phyloP scores from a whole-genome alignment of 2,888 invertebrate species.

The Sthenelais limicola region DNA sequence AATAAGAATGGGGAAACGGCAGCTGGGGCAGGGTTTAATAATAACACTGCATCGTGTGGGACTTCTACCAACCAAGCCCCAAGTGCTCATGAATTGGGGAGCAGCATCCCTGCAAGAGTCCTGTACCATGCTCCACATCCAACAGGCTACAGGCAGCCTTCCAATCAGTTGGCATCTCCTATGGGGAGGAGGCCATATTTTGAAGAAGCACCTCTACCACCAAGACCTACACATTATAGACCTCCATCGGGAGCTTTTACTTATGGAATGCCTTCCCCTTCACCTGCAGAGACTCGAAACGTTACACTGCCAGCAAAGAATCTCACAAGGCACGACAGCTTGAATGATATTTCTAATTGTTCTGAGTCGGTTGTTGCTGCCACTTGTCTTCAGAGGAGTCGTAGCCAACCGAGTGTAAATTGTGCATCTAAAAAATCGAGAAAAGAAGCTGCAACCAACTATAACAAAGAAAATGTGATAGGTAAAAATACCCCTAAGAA shows the following conservation, averaged over 20 bases:
- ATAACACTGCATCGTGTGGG: slow-evolving; percentile 11
- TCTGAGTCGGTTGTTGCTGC: not conserved
- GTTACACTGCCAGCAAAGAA: not conserved
- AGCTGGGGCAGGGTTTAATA: not conserved
- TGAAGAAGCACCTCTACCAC: too few species aligned
- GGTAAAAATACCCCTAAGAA: slow-evolving; percentile 10
- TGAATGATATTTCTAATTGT: not conserved
- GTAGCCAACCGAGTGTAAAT: slow-evolving; percentile 17
- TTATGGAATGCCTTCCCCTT: not conserved
- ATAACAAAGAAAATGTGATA: too few species aligned
- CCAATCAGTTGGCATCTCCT: too few species aligned
- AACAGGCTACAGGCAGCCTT: slow-evolving; percentile 4
- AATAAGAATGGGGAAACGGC: not conserved
- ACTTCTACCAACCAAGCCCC: not conserved
- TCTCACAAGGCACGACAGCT: not conserved
- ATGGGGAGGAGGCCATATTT: too few species aligned
- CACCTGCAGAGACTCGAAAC: not conserved
- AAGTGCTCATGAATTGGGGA: not conserved
- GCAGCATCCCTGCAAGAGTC: slow-evolving; percentile 9
- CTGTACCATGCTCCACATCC: slow-evolving; percentile 26
- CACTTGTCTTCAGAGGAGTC: slow-evolving; percentile 28
- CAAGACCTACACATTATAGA: not conserved
- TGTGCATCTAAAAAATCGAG: not conserved
- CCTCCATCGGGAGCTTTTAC: not conserved
- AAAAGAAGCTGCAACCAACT: too few species aligned